Conservation (phyloP, 2,113 vertebrate genomes). For the Chelonoidis abingdonii region DNA sequence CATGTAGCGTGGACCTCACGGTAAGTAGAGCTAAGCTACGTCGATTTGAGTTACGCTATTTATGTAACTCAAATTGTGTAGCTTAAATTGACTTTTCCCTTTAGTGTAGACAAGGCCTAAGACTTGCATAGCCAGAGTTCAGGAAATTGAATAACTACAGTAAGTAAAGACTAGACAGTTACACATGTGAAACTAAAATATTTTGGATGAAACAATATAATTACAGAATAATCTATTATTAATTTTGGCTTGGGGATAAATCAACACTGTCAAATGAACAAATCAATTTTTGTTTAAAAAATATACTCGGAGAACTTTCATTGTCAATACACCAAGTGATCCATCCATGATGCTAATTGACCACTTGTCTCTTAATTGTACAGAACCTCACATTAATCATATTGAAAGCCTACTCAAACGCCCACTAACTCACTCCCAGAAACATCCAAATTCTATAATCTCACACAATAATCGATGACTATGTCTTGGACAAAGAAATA, state of each 20-base stretch:
- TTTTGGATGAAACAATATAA: not conserved
- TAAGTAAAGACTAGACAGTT: not conserved
- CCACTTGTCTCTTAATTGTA: constrained; percentile 11
- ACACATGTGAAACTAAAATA: not conserved
- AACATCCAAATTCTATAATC: not conserved
- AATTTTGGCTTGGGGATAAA: constrained; percentile 11
- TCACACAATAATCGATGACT: not conserved
- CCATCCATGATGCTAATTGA: constrained; percentile 11
- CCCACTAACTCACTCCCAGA: constrained; percentile 35
- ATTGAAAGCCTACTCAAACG: constrained; percentile 44
- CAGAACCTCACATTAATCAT: constrained; percentile 40
- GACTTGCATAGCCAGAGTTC: not conserved
- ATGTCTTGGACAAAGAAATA: not conserved
- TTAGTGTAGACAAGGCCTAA: too few relatives aligned
- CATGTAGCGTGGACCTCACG: too few relatives aligned
- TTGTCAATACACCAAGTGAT: constrained; percentile 8
- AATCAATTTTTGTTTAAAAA: constrained; percentile 9
- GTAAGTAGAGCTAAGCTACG: too few relatives aligned
- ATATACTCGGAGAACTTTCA: not conserved
- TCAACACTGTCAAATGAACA: not conserved
- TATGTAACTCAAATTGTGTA: too few relatives aligned
- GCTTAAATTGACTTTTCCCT: too few relatives aligned
- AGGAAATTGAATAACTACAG: constrained; percentile 27
- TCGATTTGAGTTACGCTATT: too few relatives aligned
- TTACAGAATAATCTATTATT: constrained; percentile 19